These are phyloP conservation scores for Psilanteris sp. DNA, from an alignment of 1,140 invertebrate genomes.

Conservation along the genomic window DNA sequence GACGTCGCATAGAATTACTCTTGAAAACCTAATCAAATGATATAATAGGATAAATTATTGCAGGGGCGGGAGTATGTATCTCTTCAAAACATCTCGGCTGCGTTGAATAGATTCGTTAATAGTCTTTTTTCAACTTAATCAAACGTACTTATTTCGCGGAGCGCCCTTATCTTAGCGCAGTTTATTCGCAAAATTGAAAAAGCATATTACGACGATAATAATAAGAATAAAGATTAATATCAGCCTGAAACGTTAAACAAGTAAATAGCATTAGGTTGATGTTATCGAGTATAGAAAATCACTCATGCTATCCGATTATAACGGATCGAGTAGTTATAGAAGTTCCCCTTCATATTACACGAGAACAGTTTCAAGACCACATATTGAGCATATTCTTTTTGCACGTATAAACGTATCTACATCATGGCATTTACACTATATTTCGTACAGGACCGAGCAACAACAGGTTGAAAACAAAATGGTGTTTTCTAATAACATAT, in stretches of 20 bases:
- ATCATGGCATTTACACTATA: slow-evolving; percentile 30
- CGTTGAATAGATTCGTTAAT: slow-evolving; percentile 48
- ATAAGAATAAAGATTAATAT: slow-evolving; percentile 72
- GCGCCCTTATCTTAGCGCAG: background rate
- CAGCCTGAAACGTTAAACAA: slow-evolving; percentile 67
- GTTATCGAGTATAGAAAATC: slow-evolving; percentile 74
- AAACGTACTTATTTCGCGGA: slow-evolving; percentile 27
- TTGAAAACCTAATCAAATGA: slow-evolving; percentile 4
- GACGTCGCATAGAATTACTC: background rate
- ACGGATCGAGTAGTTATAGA: slow-evolving; percentile 48
- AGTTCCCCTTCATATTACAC: slow-evolving; percentile 67
- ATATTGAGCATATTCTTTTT: slow-evolving; percentile 35
- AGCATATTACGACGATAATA: slow-evolving; percentile 43
- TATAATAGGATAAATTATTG: too few relatives aligned
- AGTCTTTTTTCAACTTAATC: slow-evolving; percentile 24
- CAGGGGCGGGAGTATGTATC: too few relatives aligned
- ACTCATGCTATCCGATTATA: slow-evolving; percentile 65
- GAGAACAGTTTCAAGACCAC: slow-evolving; percentile 71
- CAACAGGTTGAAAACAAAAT: slow-evolving; percentile 32
- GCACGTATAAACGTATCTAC: slow-evolving; percentile 27
- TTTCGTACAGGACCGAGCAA: slow-evolving; percentile 7
- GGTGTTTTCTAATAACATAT: too few relatives aligned
- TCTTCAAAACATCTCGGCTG: slow-evolving; percentile 2
- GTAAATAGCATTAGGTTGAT: slow-evolving; percentile 74
- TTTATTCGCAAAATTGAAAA: slow-evolving; percentile 48